Evolutionary conservation across 2,888 invertebrate species (phyloP), one percentile per base, ranked within the genome.

Genomic region (Ceramica pisi): DNA sequence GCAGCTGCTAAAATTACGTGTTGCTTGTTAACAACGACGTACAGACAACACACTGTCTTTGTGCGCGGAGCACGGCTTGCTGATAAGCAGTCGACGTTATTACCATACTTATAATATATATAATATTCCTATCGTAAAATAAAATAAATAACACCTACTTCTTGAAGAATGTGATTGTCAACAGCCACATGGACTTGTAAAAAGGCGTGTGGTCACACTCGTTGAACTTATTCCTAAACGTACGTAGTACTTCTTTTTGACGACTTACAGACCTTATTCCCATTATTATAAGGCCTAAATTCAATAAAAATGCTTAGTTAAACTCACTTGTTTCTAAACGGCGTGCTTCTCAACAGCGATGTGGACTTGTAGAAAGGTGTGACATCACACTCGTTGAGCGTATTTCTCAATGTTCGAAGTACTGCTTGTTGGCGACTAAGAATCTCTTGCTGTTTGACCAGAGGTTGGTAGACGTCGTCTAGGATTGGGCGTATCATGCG

Each of bases 391-490:
- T 92, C 96, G 51, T 89, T 96, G 74, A 92, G 92, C 6, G 91
- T 94, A 75, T 88, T 95, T 75, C 86, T 90, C 69, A 92, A 82
- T 9, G 90, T 93, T 68, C 94, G 95, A 46, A 96, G 91, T 73
- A 88, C 96, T 60, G 89, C 97, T 91, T 96, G 97, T 88, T 97
- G 97, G 67, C 95, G 96, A 75, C 93, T 94, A 35, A 97, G 94
- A 73, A 97, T 97, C 80, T 97, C 97, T 82, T 97, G 97, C 78
- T 98, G 97, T 74, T 97, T 97, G 41, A 98, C 97, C 87, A 98
- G 94, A 0, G 98, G 97, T 87, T 98, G 98, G 92, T 98, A 98
- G 12, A 98, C 97, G 44, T 97, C 97, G 87, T 98, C 98, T 84
- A 98, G 93, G 44, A 97, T 97, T 0, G 98, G 98, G 21, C 97